These are phyloP conservation scores for Ammospiza caudacuta DNA, from an alignment of 2,113 vertebrate genomes.

Conservation along the genomic window DNA sequence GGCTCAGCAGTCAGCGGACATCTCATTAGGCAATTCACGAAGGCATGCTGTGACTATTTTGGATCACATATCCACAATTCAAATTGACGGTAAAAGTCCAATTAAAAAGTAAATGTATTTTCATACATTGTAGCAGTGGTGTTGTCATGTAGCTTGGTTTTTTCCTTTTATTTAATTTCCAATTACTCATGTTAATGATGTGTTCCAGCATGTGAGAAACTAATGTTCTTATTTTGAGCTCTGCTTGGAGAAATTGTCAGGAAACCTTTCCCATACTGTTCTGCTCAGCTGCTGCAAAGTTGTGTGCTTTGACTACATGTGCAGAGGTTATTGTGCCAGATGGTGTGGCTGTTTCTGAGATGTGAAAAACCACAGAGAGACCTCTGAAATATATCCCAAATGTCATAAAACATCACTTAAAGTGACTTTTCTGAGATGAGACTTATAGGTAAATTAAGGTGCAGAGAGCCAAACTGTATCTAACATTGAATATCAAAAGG, in stretches of 20 bases:
- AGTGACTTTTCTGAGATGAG: conserved; percentile 16
- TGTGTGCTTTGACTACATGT: neutral
- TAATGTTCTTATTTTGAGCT: conserved; percentile 7
- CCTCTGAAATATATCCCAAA: conserved; percentile 20
- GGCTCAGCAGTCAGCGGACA: conserved; percentile 66
- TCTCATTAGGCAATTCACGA: conserved; percentile 74
- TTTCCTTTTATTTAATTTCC: conserved; percentile 41
- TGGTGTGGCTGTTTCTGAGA: conserved; percentile 21
- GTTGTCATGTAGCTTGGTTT: conserved; percentile 36
- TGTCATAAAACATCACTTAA: conserved; percentile 44
- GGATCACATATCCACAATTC: conserved; percentile 59
- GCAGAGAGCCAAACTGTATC: neutral
- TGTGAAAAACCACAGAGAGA: conserved; percentile 34
- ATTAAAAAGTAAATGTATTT: conserved; percentile 71
- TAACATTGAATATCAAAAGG: conserved; percentile 1
- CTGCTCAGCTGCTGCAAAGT: conserved; percentile 7
- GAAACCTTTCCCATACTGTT: neutral
- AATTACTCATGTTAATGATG: conserved; percentile 62
- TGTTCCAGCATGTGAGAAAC: neutral
- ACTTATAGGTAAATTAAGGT: conserved; percentile 29
- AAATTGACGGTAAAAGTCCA: conserved; percentile 57
- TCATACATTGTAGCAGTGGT: conserved; percentile 46
- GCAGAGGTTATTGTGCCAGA: conserved; percentile 57
- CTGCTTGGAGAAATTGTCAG: conserved; percentile 8
- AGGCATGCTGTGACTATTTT: conserved; percentile 69